phyloP scores from a whole-genome alignment of 2,113 vertebrate genomes.

The Poecile atricapillus region DNA sequence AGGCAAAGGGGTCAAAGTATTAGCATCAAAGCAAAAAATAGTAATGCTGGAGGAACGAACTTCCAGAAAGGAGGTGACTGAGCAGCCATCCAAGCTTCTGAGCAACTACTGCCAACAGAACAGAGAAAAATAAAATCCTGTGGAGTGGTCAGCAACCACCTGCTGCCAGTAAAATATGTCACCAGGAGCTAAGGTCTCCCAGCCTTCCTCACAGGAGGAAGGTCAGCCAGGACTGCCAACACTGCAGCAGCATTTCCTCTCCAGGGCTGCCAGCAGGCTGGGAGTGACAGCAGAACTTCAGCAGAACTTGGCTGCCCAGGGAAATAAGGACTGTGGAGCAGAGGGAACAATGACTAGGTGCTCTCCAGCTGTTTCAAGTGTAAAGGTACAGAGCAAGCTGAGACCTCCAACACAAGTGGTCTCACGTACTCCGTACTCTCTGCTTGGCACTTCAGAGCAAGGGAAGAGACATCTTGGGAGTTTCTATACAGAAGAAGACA shows the following conservation, averaged over 20 bases:
- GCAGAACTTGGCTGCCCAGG: background rate
- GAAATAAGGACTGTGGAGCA: background rate
- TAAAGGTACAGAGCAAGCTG: background rate
- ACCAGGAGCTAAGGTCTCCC: background rate
- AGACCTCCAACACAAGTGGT: background rate
- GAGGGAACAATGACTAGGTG: background rate
- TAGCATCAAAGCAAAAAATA: background rate
- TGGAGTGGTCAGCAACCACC: background rate
- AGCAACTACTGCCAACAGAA: background rate
- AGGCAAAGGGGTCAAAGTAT: background rate
- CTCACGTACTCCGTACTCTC: background rate
- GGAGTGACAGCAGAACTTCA: background rate
- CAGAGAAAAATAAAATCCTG: background rate
- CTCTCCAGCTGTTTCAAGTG: background rate
- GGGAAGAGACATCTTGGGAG: background rate
- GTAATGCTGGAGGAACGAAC: background rate
- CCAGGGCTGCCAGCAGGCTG: background rate
- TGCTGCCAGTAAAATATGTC: background rate
- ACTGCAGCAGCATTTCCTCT: background rate
- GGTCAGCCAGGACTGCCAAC: background rate
- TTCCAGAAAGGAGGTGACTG: background rate
- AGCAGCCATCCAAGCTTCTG: background rate
- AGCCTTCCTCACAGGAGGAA: background rate
- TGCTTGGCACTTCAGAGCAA: background rate
- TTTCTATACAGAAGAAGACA: background rate